Percentiles rank a stretch among this genome's conserved stretches.
Conservation (phyloP, 2,797 vertebrate species). For the Calcarius lapponicus region DNA sequence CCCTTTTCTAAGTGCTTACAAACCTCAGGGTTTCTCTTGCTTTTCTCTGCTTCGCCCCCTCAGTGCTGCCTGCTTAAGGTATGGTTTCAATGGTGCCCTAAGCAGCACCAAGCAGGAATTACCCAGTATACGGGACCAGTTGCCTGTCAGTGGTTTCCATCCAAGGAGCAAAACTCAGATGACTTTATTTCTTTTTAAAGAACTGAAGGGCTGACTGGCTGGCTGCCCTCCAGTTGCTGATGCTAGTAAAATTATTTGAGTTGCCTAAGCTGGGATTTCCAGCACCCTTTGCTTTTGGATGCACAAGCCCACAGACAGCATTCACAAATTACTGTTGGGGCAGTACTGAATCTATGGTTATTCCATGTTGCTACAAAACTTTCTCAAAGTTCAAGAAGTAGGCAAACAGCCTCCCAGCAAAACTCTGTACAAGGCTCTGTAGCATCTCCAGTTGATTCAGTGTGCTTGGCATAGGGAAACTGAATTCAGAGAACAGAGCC, state of each 20-base stretch:
- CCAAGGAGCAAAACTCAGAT: background rate
- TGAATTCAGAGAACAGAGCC: background rate
- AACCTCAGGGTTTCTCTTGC: background rate
- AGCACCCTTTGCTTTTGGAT: background rate
- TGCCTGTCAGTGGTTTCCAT: background rate
- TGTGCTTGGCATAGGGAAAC: background rate
- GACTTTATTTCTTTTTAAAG: background rate
- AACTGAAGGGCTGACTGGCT: background rate
- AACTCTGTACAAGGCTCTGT: background rate
- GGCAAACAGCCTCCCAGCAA: background rate
- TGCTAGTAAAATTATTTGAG: background rate
- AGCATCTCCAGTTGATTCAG: background rate
- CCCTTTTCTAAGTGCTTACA: background rate
- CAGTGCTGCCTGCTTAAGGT: background rate
- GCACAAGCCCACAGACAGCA: background rate
- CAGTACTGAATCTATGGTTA: background rate
- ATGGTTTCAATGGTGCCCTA: background rate
- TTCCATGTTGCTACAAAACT: accelerated
- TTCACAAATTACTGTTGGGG: background rate
- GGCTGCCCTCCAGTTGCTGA: background rate
- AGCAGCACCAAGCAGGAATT: background rate
- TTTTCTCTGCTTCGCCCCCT: background rate
- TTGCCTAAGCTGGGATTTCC: background rate
- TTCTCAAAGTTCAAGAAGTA: background rate
- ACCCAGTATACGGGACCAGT: background rate